Conservation (phyloP, 2,113 vertebrate species). For the Myodes glareolus region DNA sequence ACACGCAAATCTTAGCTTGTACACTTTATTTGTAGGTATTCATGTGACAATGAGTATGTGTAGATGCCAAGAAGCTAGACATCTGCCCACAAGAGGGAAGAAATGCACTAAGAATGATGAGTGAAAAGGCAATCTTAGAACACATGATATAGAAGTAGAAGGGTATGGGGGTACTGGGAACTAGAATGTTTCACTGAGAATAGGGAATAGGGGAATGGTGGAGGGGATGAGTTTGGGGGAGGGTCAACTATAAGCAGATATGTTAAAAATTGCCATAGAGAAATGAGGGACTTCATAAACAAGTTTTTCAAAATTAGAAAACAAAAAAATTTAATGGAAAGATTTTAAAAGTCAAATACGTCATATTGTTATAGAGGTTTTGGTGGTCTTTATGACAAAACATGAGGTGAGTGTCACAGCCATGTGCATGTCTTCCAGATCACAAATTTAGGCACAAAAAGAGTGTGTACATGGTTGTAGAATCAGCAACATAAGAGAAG, state of each 20-base stretch:
- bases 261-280: background rate
- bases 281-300: background rate
- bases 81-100: background rate
- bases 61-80: background rate
- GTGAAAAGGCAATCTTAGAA: background rate
- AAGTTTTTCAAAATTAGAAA: background rate
- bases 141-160: background rate
- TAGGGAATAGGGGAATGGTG: too few relatives aligned
- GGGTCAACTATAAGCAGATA: background rate
- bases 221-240: background rate
- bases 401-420: background rate
- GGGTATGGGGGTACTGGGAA: rapidly evolving
- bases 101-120: background rate
- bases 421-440: background rate
- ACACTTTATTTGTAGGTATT: background rate
- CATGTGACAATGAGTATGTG: background rate
- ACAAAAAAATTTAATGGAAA: background rate
- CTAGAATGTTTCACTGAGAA: background rate
- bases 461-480: too few relatives aligned
- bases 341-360: background rate
- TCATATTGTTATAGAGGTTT: background rate
- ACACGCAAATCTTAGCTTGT: background rate
- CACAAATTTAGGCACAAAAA: background rate
- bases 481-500: background rate
- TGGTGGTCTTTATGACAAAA: too few relatives aligned